A percentile compares a stretch with the other conserved stretches of the same genome.
phyloP scores from a whole-genome alignment of 2,113 vertebrate genomes.

The Corydoras maculifer region DNA sequence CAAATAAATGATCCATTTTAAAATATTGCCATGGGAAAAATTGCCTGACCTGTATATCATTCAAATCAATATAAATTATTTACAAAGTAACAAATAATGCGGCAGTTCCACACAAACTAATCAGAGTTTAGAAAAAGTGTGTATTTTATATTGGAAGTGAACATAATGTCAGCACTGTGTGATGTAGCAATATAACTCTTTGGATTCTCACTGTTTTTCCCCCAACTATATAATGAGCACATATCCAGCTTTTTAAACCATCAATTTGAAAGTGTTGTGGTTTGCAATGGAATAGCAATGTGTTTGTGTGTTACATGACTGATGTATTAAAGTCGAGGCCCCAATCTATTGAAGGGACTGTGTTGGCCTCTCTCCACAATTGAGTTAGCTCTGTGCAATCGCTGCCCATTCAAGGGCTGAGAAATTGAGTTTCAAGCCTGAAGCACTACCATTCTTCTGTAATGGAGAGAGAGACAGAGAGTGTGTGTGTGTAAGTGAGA shows the following conservation, averaged over 20 bases:
- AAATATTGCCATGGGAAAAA: constrained; percentile 5
- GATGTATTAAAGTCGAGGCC: constrained; percentile 64
- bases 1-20: constrained; percentile 36
- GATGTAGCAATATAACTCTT: not conserved
- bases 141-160: not conserved
- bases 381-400: constrained; percentile 67
- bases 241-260: constrained; percentile 46
- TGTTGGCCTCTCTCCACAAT: constrained; percentile 63
- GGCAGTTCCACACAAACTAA: constrained; percentile 11
- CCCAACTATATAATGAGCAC: constrained; percentile 42
- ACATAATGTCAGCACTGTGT: not conserved
- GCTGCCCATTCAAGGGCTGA: constrained; percentile 68
- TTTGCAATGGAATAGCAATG: constrained; percentile 57
- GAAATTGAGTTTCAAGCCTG: constrained; percentile 71
- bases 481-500: no score
- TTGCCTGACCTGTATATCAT: no score
- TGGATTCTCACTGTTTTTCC: not conserved
- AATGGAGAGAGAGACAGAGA: constrained; percentile 45
- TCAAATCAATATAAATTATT: constrained; percentile 23
- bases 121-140: not conserved
- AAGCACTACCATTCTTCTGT: constrained; percentile 56
- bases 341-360: constrained; percentile 70
- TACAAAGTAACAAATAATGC: constrained; percentile 27
- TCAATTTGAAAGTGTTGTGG: constrained; percentile 53
- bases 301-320: constrained; percentile 59